Evolutionary conservation across 2,113 vertebrate species (phyloP), one percentile per base, ranked within the genome.

Genomic region (Daphoenositta chrysoptera): DNA sequence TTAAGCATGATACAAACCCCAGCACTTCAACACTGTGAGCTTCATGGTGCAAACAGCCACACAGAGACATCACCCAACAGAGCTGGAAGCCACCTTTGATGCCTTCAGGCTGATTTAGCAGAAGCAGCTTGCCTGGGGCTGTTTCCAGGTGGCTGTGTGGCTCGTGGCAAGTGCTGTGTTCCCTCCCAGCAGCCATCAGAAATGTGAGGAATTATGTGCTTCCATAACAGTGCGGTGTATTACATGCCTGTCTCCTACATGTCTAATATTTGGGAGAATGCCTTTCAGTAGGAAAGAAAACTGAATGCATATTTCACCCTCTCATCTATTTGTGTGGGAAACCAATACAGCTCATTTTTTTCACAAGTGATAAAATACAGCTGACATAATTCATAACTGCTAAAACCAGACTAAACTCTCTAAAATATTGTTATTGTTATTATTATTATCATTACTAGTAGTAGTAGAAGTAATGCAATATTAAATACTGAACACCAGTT

Each of bases 181-280:
- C 76, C 40, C 44, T 48, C 48, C n/a, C 61, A 76, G 39, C 53
- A 51, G 51, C 15, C 63, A 16, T 5, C 37, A 56, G 30, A 60
- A n/a, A 19, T 15, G 14, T 0, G 2, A 75, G 33, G 51, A 51
- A 22, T 2, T 2, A 53, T 44, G 23, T 22, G 14, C 21, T 83
- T 60, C 31, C 35, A 30, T 50, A 76, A 22, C 12, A 26, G 16
- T 1, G 1, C 0, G 2, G 35, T 47, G 40, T 27, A 42, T 20
- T 81, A 40, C 39, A 11, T 8, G 27, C 18, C 37, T 84, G 76
- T 61, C 47, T 76, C n/a, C 37, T 61, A 27, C 28, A 11, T 15
- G 40, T 28, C n/a, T 30, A 54, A 15, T 13, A 15, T 30, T 5
- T 60, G 24, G 18, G 39, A 81, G 18, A 77, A 70, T 27, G 13